A percentile compares a stretch with the other conserved stretches of the same genome.
phyloP scores from a whole-genome alignment of 1,140 invertebrate species.

The Orius insidiosus region DNA sequence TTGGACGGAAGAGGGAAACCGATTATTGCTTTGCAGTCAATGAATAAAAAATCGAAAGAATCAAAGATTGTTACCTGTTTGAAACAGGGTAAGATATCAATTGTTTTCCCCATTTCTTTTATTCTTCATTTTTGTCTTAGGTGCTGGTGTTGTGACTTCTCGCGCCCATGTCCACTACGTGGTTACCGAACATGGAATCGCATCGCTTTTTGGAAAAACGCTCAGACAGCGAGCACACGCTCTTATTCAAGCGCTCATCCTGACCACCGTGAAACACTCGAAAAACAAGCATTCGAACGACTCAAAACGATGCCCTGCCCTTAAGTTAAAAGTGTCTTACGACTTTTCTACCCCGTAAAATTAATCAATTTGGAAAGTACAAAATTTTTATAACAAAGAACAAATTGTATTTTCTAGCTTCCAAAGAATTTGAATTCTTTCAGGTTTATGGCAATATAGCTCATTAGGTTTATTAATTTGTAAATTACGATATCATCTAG shows the following conservation, averaged over 20 bases:
- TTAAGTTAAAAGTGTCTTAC: conserved; percentile 22
- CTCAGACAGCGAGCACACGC: conserved; percentile 74
- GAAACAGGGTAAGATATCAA: conserved; percentile 56
- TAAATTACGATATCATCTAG: too few relatives aligned
- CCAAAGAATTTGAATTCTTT: too few relatives aligned
- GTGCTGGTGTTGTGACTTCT: conserved; percentile 83
- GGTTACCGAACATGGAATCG: conserved; percentile 85
- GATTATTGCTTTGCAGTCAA: conserved; percentile 80
- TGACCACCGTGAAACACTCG: conserved; percentile 64
- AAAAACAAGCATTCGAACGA: conserved; percentile 76
- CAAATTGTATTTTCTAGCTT: too few relatives aligned
- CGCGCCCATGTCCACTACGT: conserved; percentile 84
- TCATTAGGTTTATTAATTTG: too few relatives aligned
- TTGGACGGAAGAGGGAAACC: conserved; percentile 78
- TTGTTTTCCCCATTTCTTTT: too few relatives aligned
- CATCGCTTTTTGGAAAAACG: conserved; percentile 75
- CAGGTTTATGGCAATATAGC: too few relatives aligned
- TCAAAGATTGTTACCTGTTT: conserved; percentile 79
- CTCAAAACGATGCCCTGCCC: conserved; percentile 70
- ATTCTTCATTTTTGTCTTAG: too few relatives aligned
- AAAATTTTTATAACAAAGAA: too few relatives aligned
- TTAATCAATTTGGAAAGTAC: too few relatives aligned
- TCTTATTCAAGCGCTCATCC: conserved; percentile 81
- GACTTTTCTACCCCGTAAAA: too few relatives aligned
- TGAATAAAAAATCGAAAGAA: conserved; percentile 59